A percentile compares a stretch with the other conserved stretches of the same genome.
Conservation (phyloP, 2,888 invertebrate genomes). For the Caenorhabditis japonica region DNA sequence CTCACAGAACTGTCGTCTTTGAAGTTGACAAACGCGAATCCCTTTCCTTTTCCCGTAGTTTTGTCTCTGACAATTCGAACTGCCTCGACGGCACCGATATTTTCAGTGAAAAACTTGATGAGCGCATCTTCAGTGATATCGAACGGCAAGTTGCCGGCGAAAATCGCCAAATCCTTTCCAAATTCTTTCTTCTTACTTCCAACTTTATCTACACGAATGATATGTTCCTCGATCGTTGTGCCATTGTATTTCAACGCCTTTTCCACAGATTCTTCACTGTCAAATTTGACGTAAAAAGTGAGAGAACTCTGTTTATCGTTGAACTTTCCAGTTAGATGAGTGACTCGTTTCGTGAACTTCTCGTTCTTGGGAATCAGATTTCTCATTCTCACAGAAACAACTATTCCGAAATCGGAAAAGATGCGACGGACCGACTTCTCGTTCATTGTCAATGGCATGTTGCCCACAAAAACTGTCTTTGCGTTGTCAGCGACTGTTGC, state of each 20-base stretch:
- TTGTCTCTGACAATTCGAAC: constrained; percentile 54
- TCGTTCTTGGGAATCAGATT: constrained; percentile 54
- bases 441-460: constrained; percentile 54
- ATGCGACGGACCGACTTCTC: constrained; percentile 52
- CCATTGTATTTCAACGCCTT: constrained; percentile 60
- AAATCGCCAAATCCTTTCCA: constrained; percentile 53
- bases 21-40: constrained; percentile 61
- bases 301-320: constrained; percentile 57
- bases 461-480: constrained; percentile 60
- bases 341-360: constrained; percentile 53
- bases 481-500: constrained; percentile 40
- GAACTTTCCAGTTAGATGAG: constrained; percentile 52
- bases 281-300: constrained; percentile 58
- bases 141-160: constrained; percentile 58
- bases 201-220: constrained; percentile 52
- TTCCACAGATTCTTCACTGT: constrained; percentile 42
- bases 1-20: constrained; percentile 52
- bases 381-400: constrained; percentile 56
- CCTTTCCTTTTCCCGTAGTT: constrained; percentile 55
- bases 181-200: constrained; percentile 51
- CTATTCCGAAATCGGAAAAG: constrained; percentile 53
- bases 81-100: constrained; percentile 54
- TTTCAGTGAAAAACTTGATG: constrained; percentile 40
- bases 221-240: constrained; percentile 50
- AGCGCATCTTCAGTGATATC: constrained; percentile 49